A percentile compares a stretch with the other conserved stretches of the same genome.
phyloP scores from a whole-genome alignment of 2,888 invertebrate species.

The Leptarthrus brevirostris region DNA sequence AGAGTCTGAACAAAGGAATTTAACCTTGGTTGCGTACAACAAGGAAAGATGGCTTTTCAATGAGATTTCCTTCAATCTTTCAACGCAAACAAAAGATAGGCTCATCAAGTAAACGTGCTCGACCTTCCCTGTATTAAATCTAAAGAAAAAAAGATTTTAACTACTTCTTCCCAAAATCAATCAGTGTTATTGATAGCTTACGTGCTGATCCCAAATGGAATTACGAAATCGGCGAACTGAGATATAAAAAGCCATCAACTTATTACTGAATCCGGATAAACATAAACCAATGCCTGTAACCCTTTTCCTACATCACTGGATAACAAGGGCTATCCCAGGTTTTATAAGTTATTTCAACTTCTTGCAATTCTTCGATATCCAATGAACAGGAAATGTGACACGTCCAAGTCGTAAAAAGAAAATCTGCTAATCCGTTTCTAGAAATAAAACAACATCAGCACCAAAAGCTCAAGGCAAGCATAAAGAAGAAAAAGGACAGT shows the following conservation, averaged over 20 bases:
- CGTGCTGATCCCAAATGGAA: background rate
- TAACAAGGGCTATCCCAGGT: background rate
- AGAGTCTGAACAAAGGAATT: no score
- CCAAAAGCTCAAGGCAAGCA: constrained; percentile 18
- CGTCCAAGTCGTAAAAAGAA: constrained; percentile 52
- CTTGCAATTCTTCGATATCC: constrained; percentile 8
- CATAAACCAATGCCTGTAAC: constrained; percentile 16
- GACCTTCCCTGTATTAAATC: no score
- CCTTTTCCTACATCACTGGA: constrained; percentile 1
- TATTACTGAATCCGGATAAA: constrained; percentile 1
- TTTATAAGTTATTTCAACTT: background rate
- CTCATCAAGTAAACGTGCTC: no score
- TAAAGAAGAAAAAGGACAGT: background rate
- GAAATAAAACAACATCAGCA: constrained; percentile 47
- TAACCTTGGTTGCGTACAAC: no score
- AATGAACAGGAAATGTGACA: constrained; percentile 51
- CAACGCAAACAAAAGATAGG: no score
- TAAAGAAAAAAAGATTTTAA: background rate
- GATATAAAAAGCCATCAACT: background rate
- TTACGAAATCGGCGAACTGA: background rate
- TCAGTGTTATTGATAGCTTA: background rate
- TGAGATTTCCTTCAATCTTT: no score
- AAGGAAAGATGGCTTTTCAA: no score
- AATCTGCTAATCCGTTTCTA: constrained; percentile 53
- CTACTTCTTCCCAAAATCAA: background rate